phyloP scores from a whole-genome alignment of 2,797 vertebrate species.

The Peromyscus melanophrys region DNA sequence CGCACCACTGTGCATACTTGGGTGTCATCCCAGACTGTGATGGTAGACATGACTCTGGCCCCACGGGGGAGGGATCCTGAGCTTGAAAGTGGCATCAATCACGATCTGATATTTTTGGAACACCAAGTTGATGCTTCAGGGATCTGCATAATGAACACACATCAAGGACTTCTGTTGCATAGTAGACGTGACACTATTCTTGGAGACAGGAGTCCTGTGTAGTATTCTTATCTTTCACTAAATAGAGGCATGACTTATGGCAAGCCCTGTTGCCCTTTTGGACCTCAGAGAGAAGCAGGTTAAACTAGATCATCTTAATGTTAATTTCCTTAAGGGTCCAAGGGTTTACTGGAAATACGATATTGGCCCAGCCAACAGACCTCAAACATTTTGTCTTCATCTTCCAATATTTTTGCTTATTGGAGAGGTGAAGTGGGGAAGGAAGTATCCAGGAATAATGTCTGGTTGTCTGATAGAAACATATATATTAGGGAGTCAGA shows the following conservation, averaged over 20 bases:
- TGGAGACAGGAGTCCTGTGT: not conserved
- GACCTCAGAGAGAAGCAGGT: conserved; percentile 3
- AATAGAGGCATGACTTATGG: not conserved
- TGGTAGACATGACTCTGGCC: conserved; percentile 44
- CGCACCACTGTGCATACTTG: conserved; percentile 31
- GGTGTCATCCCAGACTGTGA: conserved; percentile 21
- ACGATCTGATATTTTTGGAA: conserved; percentile 61
- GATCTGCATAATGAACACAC: conserved; percentile 13
- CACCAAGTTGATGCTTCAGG: conserved; percentile 14
- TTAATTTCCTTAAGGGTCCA: conserved; percentile 4
- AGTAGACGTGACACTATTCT: not conserved
- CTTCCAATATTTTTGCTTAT: not conserved
- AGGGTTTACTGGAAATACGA: not conserved
- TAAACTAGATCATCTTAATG: not conserved
- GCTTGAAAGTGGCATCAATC: conserved; percentile 40
- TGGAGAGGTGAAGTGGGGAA: not conserved
- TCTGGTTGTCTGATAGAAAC: not conserved
- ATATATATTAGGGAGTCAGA: not conserved
- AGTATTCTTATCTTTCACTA: not conserved
- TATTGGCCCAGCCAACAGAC: not conserved
- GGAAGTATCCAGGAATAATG: not conserved
- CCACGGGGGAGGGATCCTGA: not conserved
- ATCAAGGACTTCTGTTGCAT: not conserved
- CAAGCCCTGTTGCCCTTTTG: not conserved
- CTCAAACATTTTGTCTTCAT: not conserved